Base-by-base conservation (phyloP, 2,797 vertebrate genomes). In the Liasis olivaceus region DNA sequence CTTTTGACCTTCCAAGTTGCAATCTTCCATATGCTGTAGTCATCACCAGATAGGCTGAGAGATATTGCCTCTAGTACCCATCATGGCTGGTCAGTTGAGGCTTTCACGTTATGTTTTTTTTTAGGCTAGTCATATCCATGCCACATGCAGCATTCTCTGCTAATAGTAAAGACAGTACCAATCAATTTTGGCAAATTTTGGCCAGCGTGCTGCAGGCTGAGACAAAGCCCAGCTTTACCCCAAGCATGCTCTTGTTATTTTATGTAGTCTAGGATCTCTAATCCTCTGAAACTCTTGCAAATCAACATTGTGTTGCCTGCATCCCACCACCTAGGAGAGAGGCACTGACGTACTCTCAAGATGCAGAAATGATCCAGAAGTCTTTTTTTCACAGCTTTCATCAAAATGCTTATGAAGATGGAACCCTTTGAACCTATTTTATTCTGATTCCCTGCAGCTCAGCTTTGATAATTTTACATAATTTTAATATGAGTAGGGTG, bases 381-480 rank as follows among this genome's bases (percentile, higher is more conserved):
- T 81, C 20, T 81, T 81, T 69, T 77, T 95, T 63, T 95, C 91
- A 28, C 42, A 64, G 22, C 88, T 94, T 93, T 22, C 20, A 22
- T 20, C 89, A 89, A 87, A 5, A 94, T 42, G 11, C 95, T 26
- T 95, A 86, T 94, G 86, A 92, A 20, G n/a, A 28, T 89, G 3
- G 36, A 20, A 58, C 64, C 20, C 63, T 96, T 93, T 94, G 88
- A 91, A 94, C 22, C 69, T 91, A 93, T 90, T 93, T 95, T 22
- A 31, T 93, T 94, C 64, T 89, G 58, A 89, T 59, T 95, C 91
- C 63, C 47, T 89, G 0, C 8, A 92, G 85, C 26, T 91, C 13
- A 88, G 88, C 89, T 95, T 93, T 94, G 60, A 88, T 95, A 95
- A 81, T 95, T 95, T 96, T 58, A 20, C 59, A 56, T 89, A 54